These are phyloP conservation scores for Cephus rjabovi DNA, from an alignment of 2,888 invertebrate species.

Conservation along the genomic window DNA sequence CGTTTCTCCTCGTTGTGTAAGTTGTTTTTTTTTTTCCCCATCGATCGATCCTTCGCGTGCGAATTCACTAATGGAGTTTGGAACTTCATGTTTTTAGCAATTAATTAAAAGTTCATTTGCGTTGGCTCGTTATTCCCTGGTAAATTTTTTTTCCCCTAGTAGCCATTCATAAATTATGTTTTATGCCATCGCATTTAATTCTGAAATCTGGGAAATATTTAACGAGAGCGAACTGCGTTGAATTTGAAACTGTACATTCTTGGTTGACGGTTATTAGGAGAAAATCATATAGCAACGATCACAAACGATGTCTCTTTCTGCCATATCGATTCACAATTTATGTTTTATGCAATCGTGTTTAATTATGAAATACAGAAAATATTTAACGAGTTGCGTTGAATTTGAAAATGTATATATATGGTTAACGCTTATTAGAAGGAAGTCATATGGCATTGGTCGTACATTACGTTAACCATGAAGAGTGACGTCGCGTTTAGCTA, in stretches of 20 bases:
- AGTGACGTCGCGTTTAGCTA: neutral
- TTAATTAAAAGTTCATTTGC: neutral
- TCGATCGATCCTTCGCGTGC: neutral
- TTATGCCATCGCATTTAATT: neutral
- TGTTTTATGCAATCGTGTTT: neutral
- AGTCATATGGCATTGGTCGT: neutral
- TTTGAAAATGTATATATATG: neutral
- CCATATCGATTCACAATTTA: neutral
- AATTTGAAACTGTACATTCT: neutral
- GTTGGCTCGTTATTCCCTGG: neutral
- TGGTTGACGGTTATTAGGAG: neutral
- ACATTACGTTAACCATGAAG: neutral
- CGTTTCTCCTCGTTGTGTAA: slow-evolving; percentile 40
- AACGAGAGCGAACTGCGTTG: neutral
- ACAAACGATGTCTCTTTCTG: neutral
- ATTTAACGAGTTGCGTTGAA: neutral
- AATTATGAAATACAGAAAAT: neutral
- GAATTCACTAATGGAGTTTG: neutral
- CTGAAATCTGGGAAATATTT: neutral
- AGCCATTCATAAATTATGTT: neutral
- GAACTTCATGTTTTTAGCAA: neutral
- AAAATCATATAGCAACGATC: neutral
- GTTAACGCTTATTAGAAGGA: neutral
- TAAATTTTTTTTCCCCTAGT: neutral
- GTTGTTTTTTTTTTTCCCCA: slow-evolving; percentile 19